A percentile compares a stretch with the other conserved stretches of the same genome.
Conservation (phyloP, 2,113 vertebrate species). For the Echinops telfairi region DNA sequence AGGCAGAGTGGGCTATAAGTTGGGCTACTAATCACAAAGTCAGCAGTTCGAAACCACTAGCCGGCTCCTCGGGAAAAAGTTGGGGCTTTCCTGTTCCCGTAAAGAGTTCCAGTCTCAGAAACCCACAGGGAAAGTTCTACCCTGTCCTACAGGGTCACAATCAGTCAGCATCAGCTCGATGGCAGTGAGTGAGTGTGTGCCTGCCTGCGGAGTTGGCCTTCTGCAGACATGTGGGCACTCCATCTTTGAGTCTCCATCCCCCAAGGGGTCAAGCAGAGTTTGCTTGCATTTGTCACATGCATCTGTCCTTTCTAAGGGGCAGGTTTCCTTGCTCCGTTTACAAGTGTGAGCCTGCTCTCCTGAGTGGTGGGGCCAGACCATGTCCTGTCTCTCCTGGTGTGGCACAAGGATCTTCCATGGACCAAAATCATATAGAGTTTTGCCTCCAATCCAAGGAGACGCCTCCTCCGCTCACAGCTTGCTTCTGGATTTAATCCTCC, state of each 20-base stretch:
- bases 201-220: background rate
- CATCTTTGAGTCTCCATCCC: background rate
- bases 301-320: background rate
- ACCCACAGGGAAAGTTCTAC: too few species aligned
- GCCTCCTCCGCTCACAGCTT: background rate
- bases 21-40: too few species aligned
- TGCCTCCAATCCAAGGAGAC: background rate
- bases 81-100: too few species aligned
- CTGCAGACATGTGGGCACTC: background rate
- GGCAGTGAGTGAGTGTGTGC: too few species aligned
- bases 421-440: background rate
- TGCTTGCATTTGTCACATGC: background rate
- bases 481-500: background rate
- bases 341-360: background rate
- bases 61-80: too few species aligned
- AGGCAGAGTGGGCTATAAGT: too few species aligned
- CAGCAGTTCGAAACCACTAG: too few species aligned
- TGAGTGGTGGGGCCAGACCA: background rate
- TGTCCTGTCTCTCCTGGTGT: background rate
- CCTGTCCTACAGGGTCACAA: too few species aligned
- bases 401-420: accelerated
- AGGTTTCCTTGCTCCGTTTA: background rate
- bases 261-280: background rate
- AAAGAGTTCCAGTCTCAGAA: too few species aligned
- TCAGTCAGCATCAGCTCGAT: too few species aligned